Base-by-base conservation (phyloP, 1,140 invertebrate species). In the Drosophila pachea region DNA sequence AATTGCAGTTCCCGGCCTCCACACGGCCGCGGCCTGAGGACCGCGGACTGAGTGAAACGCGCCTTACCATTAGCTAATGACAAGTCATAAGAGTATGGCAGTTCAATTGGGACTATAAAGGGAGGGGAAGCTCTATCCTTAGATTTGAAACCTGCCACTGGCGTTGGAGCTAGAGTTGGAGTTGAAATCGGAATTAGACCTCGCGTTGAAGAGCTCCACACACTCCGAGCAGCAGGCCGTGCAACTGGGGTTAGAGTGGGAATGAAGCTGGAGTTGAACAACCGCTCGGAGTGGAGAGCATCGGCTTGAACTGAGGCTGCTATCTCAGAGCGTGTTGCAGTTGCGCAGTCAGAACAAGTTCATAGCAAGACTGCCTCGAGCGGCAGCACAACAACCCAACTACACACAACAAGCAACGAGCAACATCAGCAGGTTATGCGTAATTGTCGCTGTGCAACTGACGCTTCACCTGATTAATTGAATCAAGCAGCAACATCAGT, bases 391-490 rank as follows among this genome's bases (percentile, higher is more conserved):
- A 22, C 22, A 22, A 22, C 22, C 22, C 22, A 22, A 22, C 22
- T n/a, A n/a, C n/a, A n/a, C n/a, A n/a, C n/a, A n/a, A n/a, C n/a
- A n/a, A n/a, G 3, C 68, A 72, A 59, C 76, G 74, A 48, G 48
- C 76, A 63, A 14, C 64, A 48, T 29, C 60, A 53, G 35, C 63
- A 52, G 33, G 40, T 76, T 74, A 73, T 72, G 63, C 86, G 78
- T 83, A 79, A 83, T 86, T 87, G 83, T 87, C 84, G 84, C 77
- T 76, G 68, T 67, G 75, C 78, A 87, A 83, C 83, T 83, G 74
- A 72, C 58, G 77, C 83, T 78, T 83, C 84, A 87, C 84, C 83
- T 87, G 84, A 86, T 87, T 87, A 86, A 87, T 22, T 22, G 72
- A 86, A 70, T 12, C n/a, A 78, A 81, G 86, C 86, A 87, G 11